A percentile compares a stretch with the other conserved stretches of the same genome.
Evolutionary conservation across 1,140 invertebrate species (phyloP).

Genomic region (Acromyrmex charruanus): DNA sequence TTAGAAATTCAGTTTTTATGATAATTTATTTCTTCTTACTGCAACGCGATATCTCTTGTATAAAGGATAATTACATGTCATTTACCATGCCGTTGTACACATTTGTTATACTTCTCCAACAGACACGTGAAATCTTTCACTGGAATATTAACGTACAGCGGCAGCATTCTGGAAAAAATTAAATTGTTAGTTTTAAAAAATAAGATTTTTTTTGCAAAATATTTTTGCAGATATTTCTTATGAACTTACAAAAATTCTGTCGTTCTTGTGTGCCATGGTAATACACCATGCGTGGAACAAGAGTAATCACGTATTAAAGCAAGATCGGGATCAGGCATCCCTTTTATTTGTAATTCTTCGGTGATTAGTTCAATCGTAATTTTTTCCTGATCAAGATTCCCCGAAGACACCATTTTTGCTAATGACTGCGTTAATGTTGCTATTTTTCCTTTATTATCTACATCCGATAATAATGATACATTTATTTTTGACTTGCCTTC

Average conservation of each 20-base stretch:
- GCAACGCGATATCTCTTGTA: conserved; percentile 29
- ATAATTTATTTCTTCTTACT: conserved; percentile 35
- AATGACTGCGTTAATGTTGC: conserved; percentile 81
- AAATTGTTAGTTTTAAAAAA: conserved; percentile 36
- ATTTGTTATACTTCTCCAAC: conserved; percentile 88
- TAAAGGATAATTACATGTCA: conserved; percentile 80
- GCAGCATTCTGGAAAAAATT: conserved; percentile 81
- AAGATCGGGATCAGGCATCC: conserved; percentile 90
- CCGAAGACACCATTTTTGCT: conserved; percentile 79
- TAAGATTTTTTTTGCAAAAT: conserved; percentile 8
- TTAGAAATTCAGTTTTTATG: conserved; percentile 15
- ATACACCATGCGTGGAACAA: conserved; percentile 88
- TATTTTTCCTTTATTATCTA: conserved; percentile 88
- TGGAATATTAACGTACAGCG: conserved; percentile 86
- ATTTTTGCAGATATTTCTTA: not conserved
- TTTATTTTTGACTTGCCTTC: conserved; percentile 82
- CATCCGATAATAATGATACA: conserved; percentile 84
- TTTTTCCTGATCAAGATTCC: conserved; percentile 79
- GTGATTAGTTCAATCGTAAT: conserved; percentile 86
- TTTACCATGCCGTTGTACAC: conserved; percentile 90
- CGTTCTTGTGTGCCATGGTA: conserved; percentile 91
- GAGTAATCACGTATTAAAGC: conserved; percentile 88
- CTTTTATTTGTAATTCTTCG: conserved; percentile 84
- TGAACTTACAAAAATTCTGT: conserved; percentile 89
- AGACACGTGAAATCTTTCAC: conserved; percentile 87